Evolutionary conservation across 2,888 invertebrate species (phyloP).

Genomic region (Drosophila bunnanda): DNA sequence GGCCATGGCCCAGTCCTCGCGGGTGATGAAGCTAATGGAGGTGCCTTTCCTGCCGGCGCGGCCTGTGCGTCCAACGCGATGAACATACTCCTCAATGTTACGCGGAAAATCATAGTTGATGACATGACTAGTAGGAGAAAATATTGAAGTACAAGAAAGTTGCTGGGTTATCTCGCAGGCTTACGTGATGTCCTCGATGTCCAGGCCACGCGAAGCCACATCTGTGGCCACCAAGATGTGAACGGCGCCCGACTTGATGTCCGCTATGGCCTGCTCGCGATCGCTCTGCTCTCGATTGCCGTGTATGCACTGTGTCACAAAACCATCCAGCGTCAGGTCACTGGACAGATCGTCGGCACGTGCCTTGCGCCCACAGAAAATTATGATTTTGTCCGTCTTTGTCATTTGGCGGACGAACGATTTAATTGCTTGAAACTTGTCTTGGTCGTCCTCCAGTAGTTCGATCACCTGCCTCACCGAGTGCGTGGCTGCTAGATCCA

Average conservation of each 20-base stretch:
- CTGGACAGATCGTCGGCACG: conserved; percentile 93
- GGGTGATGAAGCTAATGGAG: conserved; percentile 92
- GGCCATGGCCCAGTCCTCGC: conserved; percentile 93
- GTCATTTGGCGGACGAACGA: conserved; percentile 90
- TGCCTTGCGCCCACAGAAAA: conserved; percentile 95
- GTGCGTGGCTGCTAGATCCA: conserved; percentile 95
- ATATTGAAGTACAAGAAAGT: background rate
- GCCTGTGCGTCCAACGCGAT: conserved; percentile 97
- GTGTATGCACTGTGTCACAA: conserved; percentile 92
- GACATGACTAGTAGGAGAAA: conserved; percentile 86
- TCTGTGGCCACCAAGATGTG: conserved; percentile 96
- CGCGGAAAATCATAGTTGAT: conserved; percentile 97
- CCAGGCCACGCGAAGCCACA: conserved; percentile 97
- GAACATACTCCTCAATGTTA: conserved; percentile 96
- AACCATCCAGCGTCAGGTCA: conserved; percentile 89
- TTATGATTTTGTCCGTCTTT: conserved; percentile 92
- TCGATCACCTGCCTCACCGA: conserved; percentile 92
- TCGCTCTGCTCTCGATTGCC: conserved; percentile 94
- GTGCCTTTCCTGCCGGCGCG: conserved; percentile 94
- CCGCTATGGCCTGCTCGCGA: conserved; percentile 92
- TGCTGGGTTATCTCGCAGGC: background rate
- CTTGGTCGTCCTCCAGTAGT: conserved; percentile 89
- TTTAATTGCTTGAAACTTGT: conserved; percentile 87
- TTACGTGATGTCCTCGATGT: conserved; percentile 93
- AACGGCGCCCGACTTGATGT: conserved; percentile 92